Evolutionary conservation across 1,140 invertebrate genomes (phyloP).

Genomic region (Drosophila nebulosa): DNA sequence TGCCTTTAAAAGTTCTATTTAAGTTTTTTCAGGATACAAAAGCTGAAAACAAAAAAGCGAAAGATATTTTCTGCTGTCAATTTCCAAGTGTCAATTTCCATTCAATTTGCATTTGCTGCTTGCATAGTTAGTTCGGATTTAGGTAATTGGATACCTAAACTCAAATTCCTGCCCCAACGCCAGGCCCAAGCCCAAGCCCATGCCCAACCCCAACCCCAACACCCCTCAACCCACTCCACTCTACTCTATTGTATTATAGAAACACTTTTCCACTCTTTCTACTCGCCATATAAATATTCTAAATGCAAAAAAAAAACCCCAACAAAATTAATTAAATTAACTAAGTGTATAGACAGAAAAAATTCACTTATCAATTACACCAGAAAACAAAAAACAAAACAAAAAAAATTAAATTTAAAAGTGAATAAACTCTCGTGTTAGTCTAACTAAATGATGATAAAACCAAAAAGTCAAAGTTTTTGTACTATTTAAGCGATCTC

Average conservation of each 20-base stretch:
- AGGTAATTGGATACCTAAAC: slow-evolving; percentile 43
- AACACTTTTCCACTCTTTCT: slow-evolving; percentile 74
- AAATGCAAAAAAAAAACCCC: neutral
- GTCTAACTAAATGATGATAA: slow-evolving; percentile 61
- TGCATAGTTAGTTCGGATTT: slow-evolving; percentile 47
- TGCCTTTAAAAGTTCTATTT: too few species aligned
- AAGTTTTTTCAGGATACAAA: too few species aligned
- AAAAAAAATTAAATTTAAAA: slow-evolving; percentile 17
- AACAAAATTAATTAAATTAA: slow-evolving; percentile 1
- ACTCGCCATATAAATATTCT: slow-evolving; percentile 62
- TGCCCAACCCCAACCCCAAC: too few species aligned
- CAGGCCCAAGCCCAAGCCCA: too few species aligned
- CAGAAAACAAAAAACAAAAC: neutral
- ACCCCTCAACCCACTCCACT: slow-evolving; percentile 7
- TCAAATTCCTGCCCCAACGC: neutral
- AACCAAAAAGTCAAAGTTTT: slow-evolving; percentile 36
- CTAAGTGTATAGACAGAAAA: slow-evolving; percentile 64
- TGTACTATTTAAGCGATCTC: slow-evolving; percentile 67
- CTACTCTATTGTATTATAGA: slow-evolving; percentile 68
- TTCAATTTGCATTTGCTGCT: slow-evolving; percentile 36
- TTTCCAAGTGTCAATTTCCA: slow-evolving; percentile 1
- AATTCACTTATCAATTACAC: neutral
- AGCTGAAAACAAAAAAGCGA: neutral
- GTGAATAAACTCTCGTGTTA: slow-evolving; percentile 59
- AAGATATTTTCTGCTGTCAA: slow-evolving; percentile 7